phyloP scores from a whole-genome alignment of 2,888 invertebrate species.

The Coenonympha arcania region DNA sequence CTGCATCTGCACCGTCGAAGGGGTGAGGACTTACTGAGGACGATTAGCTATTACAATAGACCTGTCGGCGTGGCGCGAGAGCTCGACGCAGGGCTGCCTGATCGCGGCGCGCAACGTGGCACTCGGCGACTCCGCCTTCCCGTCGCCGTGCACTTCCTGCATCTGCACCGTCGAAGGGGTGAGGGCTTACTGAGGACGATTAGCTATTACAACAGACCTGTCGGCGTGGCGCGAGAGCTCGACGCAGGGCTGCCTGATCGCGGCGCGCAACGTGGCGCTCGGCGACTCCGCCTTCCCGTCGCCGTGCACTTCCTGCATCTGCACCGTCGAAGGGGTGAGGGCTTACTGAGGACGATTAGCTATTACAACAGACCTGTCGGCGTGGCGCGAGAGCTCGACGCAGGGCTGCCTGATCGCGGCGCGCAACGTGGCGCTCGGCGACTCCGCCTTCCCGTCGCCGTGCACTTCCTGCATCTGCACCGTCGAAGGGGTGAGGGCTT shows the following conservation, averaged over 20 bases:
- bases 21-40: too few relatives aligned
- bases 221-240: conserved; percentile 88
- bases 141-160: conserved; percentile 92
- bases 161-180: conserved; percentile 87
- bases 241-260: conserved; percentile 85
- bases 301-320: conserved; percentile 93
- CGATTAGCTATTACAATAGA: too few relatives aligned
- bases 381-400: conserved; percentile 85
- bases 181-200: too few relatives aligned
- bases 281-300: conserved; percentile 90
- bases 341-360: too few relatives aligned
- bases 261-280: conserved; percentile 82
- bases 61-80: conserved; percentile 88
- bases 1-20: conserved; percentile 87
- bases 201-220: too few relatives aligned
- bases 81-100: conserved; percentile 82
- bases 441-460: conserved; percentile 90
- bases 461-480: conserved; percentile 93
- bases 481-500: too few relatives aligned
- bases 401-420: conserved; percentile 89
- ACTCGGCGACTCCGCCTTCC: conserved; percentile 88
- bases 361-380: conserved; percentile 86
- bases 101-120: conserved; percentile 85
- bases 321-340: conserved; percentile 85
- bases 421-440: conserved; percentile 83